phyloP scores from a whole-genome alignment of 2,113 vertebrate species.

The Xenopus borealis region DNA sequence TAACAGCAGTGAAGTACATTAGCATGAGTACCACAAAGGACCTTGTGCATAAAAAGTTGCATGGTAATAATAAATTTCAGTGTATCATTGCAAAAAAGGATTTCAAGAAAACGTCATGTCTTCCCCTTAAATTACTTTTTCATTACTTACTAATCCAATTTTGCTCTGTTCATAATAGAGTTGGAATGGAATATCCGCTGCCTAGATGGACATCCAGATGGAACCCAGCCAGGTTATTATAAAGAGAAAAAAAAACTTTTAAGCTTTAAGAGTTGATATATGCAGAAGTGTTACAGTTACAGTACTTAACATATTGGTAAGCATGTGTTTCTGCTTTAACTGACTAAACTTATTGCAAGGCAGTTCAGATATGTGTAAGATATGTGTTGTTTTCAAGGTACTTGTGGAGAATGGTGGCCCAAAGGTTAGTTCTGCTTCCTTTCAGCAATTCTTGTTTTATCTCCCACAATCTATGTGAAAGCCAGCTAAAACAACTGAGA shows the following conservation, averaged over 20 bases:
- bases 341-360: not conserved
- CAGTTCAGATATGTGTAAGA: too few species aligned
- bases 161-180: constrained; percentile 45
- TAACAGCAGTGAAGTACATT: constrained; percentile 37
- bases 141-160: constrained; percentile 41
- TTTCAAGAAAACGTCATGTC: constrained; percentile 43
- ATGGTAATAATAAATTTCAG: constrained; percentile 48
- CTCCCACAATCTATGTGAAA: too few species aligned
- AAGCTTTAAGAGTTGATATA: constrained; percentile 17
- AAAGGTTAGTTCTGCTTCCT: too few species aligned
- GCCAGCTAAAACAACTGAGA: too few species aligned
- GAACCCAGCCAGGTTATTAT: constrained; percentile 16
- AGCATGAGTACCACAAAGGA: constrained; percentile 38
- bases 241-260: constrained; percentile 6
- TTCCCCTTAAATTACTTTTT: constrained; percentile 42
- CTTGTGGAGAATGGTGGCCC: too few species aligned
- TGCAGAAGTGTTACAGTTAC: constrained; percentile 21
- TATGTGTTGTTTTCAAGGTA: too few species aligned
- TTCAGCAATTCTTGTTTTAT: too few species aligned
- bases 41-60: constrained; percentile 45
- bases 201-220: constrained; percentile 40
- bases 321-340: not conserved
- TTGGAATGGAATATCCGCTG: constrained; percentile 43
- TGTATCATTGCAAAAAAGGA: constrained; percentile 37
- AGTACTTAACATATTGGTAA: constrained; percentile 2